Percentiles rank a stretch among this genome's conserved stretches.
phyloP scores from a whole-genome alignment of 2,113 vertebrate genomes.

The Anthoscopus minutus region DNA sequence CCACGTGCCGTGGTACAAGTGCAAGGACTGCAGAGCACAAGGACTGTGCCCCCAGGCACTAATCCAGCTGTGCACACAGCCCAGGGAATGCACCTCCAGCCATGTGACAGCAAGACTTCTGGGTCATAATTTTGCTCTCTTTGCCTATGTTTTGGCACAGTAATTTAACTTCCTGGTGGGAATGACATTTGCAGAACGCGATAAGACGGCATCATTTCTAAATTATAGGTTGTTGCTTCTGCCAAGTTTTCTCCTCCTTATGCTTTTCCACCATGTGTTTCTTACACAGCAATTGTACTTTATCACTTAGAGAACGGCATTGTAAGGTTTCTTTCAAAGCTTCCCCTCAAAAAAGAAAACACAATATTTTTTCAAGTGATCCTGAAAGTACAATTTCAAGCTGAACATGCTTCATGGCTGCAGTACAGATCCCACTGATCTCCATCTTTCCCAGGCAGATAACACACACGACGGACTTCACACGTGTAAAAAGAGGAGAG shows the following conservation, averaged over 20 bases:
- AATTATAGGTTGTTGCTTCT: not conserved
- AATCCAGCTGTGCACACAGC: not conserved
- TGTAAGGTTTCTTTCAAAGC: conserved; percentile 32
- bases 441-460: conserved; percentile 12
- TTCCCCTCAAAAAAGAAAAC: conserved; percentile 2
- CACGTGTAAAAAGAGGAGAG: not conserved
- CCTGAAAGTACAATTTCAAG: conserved; percentile 48
- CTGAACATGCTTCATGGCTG: conserved; percentile 21
- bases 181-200: not conserved
- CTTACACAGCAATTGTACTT: not conserved
- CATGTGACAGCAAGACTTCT: not conserved
- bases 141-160: not conserved
- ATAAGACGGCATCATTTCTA: not conserved
- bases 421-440: conserved; percentile 4
- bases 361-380: conserved; percentile 21
- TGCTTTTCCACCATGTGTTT: not conserved
- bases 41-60: not conserved
- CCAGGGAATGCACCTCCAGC: not conserved
- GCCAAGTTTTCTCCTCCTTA: conserved; percentile 7
- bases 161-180: not conserved
- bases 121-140: not conserved
- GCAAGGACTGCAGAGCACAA: not conserved
- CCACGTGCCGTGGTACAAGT: rapidly evolving
- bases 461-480: not conserved
- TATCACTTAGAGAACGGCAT: not conserved